Conservation (phyloP, 2,797 vertebrate species). For the Varecia variegata region DNA sequence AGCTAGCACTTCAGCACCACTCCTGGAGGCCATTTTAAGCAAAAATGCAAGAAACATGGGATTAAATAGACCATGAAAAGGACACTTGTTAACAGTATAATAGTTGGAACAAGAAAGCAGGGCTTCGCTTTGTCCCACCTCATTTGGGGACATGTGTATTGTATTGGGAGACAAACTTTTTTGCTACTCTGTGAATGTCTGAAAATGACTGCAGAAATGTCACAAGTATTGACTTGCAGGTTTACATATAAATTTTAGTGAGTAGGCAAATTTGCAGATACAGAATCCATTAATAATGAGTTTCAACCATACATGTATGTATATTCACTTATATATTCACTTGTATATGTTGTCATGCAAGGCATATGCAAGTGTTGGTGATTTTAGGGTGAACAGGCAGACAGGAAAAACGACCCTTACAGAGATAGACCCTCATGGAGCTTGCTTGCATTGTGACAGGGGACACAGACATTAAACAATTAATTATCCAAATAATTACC, state of each 20-base stretch:
- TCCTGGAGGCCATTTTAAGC: background rate
- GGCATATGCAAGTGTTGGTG: background rate
- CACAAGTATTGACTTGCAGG: background rate
- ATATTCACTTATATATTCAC: background rate
- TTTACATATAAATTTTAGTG: background rate
- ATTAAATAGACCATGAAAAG: background rate
- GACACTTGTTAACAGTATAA: background rate
- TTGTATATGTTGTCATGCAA: background rate
- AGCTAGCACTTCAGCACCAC: no score
- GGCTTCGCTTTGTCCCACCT: background rate
- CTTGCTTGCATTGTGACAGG: background rate
- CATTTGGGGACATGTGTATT: background rate
- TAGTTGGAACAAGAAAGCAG: background rate
- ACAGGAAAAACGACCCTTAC: background rate
- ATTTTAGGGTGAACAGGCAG: background rate
- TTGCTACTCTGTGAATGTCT: background rate
- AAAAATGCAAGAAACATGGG: background rate
- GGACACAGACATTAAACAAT: background rate
- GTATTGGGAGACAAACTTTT: background rate
- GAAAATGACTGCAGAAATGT: background rate
- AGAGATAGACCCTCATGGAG: background rate
- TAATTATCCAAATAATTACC: background rate
- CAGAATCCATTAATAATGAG: background rate
- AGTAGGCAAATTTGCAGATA: background rate
- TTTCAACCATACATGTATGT: background rate